Evolutionary conservation across 2,888 invertebrate species (phyloP).

Genomic region (Acanthoscelides obtectus): DNA sequence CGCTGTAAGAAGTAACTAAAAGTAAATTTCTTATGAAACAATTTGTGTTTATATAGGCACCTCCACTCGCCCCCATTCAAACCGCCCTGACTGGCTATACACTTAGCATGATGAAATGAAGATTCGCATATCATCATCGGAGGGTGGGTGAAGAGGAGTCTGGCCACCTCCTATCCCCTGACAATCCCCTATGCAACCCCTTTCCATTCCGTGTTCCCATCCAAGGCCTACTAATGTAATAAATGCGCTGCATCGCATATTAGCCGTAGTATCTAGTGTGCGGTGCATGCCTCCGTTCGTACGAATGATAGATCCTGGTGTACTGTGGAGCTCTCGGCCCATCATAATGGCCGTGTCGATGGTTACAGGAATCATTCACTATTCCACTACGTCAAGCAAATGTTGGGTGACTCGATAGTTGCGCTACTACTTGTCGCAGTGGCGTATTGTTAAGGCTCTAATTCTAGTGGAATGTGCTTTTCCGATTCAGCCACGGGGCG

Average conservation of each 20-base stretch:
- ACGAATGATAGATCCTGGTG: neutral
- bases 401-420: neutral
- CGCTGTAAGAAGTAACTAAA: no score
- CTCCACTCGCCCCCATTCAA: neutral
- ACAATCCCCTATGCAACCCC: slow-evolving; percentile 1
- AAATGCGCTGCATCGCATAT: slow-evolving; percentile 43
- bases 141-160: neutral
- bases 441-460: no score
- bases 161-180: neutral
- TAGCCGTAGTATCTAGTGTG: slow-evolving; percentile 33
- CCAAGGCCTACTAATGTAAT: slow-evolving; percentile 35
- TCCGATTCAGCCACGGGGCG: no score
- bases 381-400: neutral
- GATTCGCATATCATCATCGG: neutral
- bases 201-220: slow-evolving; percentile 9
- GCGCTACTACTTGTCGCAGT: neutral
- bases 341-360: neutral
- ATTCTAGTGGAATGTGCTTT: no score
- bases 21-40: no score
- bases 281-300: slow-evolving; percentile 10
- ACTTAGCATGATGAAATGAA: slow-evolving; percentile 3
- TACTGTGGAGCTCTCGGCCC: slow-evolving; percentile 6
- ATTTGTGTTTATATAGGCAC: no score
- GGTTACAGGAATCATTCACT: neutral
- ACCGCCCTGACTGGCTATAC: neutral